phyloP scores from a whole-genome alignment of 1,140 invertebrate genomes.

The Zelostemma sp. region DNA sequence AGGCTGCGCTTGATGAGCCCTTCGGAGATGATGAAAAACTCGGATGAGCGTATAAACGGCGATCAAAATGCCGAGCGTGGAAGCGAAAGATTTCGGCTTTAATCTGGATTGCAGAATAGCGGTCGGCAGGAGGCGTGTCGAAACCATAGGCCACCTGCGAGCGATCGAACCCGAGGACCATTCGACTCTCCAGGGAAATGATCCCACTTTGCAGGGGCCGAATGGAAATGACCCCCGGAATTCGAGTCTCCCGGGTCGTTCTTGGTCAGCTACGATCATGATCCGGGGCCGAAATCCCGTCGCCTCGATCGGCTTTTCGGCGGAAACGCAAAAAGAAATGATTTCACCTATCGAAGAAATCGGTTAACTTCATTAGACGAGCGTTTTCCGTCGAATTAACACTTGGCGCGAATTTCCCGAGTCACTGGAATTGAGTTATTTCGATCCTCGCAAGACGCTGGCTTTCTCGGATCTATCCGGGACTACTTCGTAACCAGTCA shows the following conservation, averaged over 20 bases:
- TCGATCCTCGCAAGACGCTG: slow-evolving; percentile 22
- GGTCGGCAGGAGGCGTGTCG: slow-evolving; percentile 31
- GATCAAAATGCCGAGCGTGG: slow-evolving; percentile 8
- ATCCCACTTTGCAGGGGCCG: slow-evolving; percentile 67
- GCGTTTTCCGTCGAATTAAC: not conserved
- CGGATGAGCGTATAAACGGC: slow-evolving; percentile 17
- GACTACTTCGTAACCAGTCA: slow-evolving; percentile 46
- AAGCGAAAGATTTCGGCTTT: slow-evolving; percentile 35
- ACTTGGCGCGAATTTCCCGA: not conserved
- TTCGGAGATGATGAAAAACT: slow-evolving; percentile 35
- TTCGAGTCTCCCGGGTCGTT: slow-evolving; percentile 58
- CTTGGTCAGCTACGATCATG: slow-evolving; percentile 62
- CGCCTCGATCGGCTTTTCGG: slow-evolving; percentile 36
- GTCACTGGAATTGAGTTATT: slow-evolving; percentile 31
- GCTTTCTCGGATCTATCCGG: slow-evolving; percentile 19
- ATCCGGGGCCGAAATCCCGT: slow-evolving; percentile 37
- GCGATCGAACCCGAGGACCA: slow-evolving; percentile 42
- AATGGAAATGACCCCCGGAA: slow-evolving; percentile 68
- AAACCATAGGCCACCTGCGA: slow-evolving; percentile 52
- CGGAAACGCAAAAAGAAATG: too few species aligned
- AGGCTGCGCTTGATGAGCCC: slow-evolving; percentile 51
- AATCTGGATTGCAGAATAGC: slow-evolving; percentile 40
- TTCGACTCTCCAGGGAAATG: slow-evolving; percentile 64
- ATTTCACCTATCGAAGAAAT: too few species aligned
- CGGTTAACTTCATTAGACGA: too few species aligned